Percentiles rank a stretch among this genome's conserved stretches.
Evolutionary conservation across 1,140 invertebrate species (phyloP).

Genomic region (Mercenaria mercenaria): DNA sequence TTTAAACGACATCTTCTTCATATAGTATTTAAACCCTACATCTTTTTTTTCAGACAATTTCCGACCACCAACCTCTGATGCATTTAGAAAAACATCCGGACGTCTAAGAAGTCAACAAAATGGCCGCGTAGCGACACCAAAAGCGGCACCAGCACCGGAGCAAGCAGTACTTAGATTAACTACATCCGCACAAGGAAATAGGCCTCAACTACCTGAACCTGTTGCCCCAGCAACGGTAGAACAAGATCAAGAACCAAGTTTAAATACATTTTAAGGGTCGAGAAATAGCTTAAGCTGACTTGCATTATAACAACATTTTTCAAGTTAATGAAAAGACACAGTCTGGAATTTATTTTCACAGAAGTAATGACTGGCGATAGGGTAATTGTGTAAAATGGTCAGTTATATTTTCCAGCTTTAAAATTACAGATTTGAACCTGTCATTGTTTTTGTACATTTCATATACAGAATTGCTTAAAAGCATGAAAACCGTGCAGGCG

Average conservation of each 20-base stretch:
- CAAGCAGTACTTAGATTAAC: conserved; percentile 45
- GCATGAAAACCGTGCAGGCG: not conserved
- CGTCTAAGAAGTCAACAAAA: conserved; percentile 38
- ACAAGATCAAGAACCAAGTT: conserved; percentile 10
- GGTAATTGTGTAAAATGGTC: not conserved
- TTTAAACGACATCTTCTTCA: no score
- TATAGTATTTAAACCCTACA: no score
- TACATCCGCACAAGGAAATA: conserved; percentile 55
- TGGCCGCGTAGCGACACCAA: conserved; percentile 38
- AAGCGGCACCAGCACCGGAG: conserved; percentile 10
- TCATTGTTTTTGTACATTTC: not conserved
- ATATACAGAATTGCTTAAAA: not conserved
- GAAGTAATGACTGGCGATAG: not conserved
- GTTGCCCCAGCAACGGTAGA: conserved; percentile 59
- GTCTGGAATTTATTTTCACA: not conserved
- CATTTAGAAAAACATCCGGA: conserved; percentile 53
- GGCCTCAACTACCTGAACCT: conserved; percentile 28
- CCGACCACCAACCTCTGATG: conserved; percentile 51
- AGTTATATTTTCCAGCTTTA: no score
- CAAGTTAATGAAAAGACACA: not conserved
- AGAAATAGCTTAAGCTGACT: not conserved
- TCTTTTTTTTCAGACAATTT: conserved; percentile 37
- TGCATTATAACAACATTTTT: not conserved
- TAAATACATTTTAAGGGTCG: conserved; percentile 51
- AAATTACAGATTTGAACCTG: no score